phyloP scores from a whole-genome alignment of 1,140 invertebrate species.

The Lethrus apterus region DNA sequence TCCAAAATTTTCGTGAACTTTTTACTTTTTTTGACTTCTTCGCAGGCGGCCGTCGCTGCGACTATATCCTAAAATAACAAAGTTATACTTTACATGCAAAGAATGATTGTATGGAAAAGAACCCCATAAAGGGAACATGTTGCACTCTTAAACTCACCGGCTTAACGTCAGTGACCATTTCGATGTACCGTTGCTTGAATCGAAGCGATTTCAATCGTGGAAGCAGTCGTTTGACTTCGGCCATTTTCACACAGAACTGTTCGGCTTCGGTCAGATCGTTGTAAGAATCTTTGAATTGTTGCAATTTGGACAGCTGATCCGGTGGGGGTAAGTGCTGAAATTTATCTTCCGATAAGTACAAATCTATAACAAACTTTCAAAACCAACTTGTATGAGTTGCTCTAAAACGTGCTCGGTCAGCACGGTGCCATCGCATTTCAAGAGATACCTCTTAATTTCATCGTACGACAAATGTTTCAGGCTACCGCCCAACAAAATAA shows the following conservation, averaged over 20 bases:
- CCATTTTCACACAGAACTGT: conserved; percentile 89
- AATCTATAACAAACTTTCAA: conserved; percentile 51
- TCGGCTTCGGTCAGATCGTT: conserved; percentile 87
- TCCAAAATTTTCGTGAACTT: conserved; percentile 89
- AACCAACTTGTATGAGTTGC: conserved; percentile 59
- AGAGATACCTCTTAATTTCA: conserved; percentile 74
- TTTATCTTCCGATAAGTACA: conserved; percentile 28
- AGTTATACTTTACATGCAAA: too few species aligned
- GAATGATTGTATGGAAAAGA: too few species aligned
- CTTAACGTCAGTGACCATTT: conserved; percentile 84
- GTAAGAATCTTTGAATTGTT: conserved; percentile 68
- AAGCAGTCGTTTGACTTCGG: conserved; percentile 78
- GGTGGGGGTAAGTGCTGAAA: conserved; percentile 77
- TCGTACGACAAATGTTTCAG: conserved; percentile 84
- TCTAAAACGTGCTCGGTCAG: conserved; percentile 75
- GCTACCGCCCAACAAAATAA: conserved; percentile 80
- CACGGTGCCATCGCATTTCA: conserved; percentile 79
- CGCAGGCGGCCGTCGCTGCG: conserved; percentile 88
- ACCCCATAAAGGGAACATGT: too few species aligned
- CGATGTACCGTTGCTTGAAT: conserved; percentile 79
- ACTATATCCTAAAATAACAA: conserved; percentile 70
- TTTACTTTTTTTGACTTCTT: conserved; percentile 83
- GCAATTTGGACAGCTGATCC: conserved; percentile 78
- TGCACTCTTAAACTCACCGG: conserved; percentile 74
- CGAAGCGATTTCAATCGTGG: conserved; percentile 84